These are phyloP conservation scores for Patiria miniata DNA, from an alignment of 35 echinoderm and acorn worm genomes.

Conservation along the genomic window DNA sequence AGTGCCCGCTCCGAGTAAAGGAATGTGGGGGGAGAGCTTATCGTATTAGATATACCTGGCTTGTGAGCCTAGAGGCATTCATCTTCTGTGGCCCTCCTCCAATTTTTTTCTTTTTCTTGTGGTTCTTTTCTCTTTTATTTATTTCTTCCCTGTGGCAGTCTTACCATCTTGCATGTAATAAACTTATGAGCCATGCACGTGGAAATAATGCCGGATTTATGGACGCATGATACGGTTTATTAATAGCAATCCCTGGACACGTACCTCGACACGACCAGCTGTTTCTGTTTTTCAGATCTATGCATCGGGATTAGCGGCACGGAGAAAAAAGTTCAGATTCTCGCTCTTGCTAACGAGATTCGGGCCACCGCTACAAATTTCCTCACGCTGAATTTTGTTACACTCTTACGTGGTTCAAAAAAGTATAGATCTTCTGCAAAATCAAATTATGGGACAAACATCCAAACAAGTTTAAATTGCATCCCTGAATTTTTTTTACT, in stretches of 20 bases:
- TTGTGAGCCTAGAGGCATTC: not conserved
- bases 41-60: slow-evolving; percentile 31
- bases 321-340: not conserved
- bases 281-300: slow-evolving; percentile 24
- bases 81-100: not conserved
- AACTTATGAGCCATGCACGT: slow-evolving; percentile 31
- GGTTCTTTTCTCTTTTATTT: not conserved
- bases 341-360: not conserved
- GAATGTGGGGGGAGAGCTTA: slow-evolving; percentile 21
- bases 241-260: slow-evolving; percentile 28
- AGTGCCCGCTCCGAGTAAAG: not conserved
- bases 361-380: not conserved
- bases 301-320: slow-evolving; percentile 3
- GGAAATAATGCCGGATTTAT: slow-evolving; percentile 28
- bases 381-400: no score
- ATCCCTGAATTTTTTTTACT: no score
- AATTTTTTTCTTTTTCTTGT: not conserved
- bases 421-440: no score
- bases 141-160: slow-evolving; percentile 1
- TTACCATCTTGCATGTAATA: slow-evolving; percentile 14
- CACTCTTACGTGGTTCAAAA: no score
- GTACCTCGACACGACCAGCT: slow-evolving; percentile 12
- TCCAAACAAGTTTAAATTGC: no score
- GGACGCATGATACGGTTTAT: slow-evolving; percentile 15
- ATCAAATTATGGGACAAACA: no score